Percentiles rank a stretch among this genome's conserved stretches.
Evolutionary conservation across 2,888 invertebrate species (phyloP).

Genomic region (Drosophila borborema): DNA sequence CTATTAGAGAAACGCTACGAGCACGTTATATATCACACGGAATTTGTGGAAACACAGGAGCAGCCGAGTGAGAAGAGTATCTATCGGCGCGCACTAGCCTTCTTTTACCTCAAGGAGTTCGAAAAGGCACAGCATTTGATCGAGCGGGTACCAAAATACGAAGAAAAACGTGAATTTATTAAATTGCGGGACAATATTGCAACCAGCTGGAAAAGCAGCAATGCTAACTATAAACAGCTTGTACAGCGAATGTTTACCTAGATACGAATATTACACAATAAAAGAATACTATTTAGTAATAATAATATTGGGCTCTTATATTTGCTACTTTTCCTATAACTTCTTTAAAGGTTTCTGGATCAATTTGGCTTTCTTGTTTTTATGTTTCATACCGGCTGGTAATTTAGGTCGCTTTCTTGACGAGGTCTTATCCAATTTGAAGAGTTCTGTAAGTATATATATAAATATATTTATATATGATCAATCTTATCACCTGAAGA

Average conservation of each 20-base stretch:
- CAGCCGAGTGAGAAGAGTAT: conserved; percentile 85
- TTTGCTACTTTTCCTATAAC: conserved; percentile 48
- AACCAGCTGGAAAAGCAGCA: conserved; percentile 87
- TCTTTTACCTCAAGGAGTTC: conserved; percentile 87
- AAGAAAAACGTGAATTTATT: conserved; percentile 89
- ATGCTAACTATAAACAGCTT: conserved; percentile 86
- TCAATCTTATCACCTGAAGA: neutral
- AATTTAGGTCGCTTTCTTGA: conserved; percentile 74
- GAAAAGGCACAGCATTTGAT: conserved; percentile 88
- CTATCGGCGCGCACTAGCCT: conserved; percentile 86
- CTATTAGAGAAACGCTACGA: conserved; percentile 89
- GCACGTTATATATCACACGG: conserved; percentile 88
- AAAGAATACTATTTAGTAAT: conserved; percentile 21
- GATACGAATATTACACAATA: neutral
- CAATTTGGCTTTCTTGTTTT: conserved; percentile 70
- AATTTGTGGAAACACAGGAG: conserved; percentile 83
- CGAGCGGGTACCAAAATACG: conserved; percentile 85
- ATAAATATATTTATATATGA: neutral
- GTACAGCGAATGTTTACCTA: conserved; percentile 86
- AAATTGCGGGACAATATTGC: conserved; percentile 87
- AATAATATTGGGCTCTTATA: conserved; percentile 36
- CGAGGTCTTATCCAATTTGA: conserved; percentile 66
- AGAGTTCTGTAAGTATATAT: conserved; percentile 70
- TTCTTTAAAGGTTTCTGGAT: conserved; percentile 31
- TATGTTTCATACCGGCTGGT: conserved; percentile 73